Conservation (phyloP, 2,888 invertebrate genomes). For the Drosophila cognata region DNA sequence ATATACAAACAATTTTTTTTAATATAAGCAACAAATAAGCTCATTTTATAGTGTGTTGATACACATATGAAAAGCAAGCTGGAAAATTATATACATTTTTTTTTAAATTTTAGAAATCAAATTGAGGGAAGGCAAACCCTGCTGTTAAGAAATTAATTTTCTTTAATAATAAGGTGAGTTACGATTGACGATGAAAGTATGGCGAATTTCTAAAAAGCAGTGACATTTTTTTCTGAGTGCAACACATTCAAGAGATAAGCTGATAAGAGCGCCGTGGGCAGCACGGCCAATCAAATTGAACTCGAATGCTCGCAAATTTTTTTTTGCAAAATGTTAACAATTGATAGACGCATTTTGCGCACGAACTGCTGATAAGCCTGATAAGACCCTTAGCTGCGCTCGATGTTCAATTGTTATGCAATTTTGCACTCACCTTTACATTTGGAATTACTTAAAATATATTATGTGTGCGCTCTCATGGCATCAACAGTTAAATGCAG, state of each 20-base stretch:
- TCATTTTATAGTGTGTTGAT: neutral
- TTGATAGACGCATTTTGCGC: constrained; percentile 56
- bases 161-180: neutral
- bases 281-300: constrained; percentile 14
- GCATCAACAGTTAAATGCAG: constrained; percentile 20
- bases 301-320: constrained; percentile 38
- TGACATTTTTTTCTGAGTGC: constrained; percentile 3
- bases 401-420: neutral
- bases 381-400: constrained; percentile 1
- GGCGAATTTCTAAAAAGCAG: neutral
- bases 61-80: neutral
- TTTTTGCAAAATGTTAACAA: constrained; percentile 22
- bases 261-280: constrained; percentile 55
- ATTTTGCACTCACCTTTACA: constrained; percentile 34
- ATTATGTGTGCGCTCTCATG: constrained; percentile 2
- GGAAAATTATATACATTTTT: neutral
- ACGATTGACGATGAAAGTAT: neutral
- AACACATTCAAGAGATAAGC: constrained; percentile 50
- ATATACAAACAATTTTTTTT: neutral
- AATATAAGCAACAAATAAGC: neutral
- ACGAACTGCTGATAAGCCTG: constrained; percentile 56
- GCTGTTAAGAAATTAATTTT: neutral
- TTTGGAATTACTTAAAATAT: constrained; percentile 30
- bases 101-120: neutral
- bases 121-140: neutral